Evolutionary conservation across 2,113 vertebrate species (phyloP).

Genomic region (Heliornis fulica): DNA sequence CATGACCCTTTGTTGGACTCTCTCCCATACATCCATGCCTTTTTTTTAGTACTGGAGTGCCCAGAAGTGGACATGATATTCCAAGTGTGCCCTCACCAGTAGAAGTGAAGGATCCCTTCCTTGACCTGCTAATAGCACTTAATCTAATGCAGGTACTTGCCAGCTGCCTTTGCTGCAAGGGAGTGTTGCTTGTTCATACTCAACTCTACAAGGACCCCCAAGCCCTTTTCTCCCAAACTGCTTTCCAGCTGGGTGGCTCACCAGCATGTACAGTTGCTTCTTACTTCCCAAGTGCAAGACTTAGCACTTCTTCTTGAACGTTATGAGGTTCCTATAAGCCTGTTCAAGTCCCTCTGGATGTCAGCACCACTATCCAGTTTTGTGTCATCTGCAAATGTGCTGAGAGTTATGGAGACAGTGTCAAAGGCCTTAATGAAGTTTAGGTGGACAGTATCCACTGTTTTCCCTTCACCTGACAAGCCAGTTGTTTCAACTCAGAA

Average conservation of each 20-base stretch:
- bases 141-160: neutral
- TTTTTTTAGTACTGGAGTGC: neutral
- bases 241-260: neutral
- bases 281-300: neutral
- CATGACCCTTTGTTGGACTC: neutral
- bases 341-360: neutral
- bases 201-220: neutral
- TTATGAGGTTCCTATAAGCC: neutral
- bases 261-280: neutral
- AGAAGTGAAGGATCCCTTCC: neutral
- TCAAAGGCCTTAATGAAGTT: neutral
- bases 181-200: neutral
- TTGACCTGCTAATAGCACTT: neutral
- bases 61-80: neutral
- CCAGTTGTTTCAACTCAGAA: neutral
- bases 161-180: neutral
- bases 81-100: neutral
- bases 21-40: neutral
- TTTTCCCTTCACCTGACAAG: neutral
- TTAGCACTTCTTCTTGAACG: neutral
- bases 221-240: neutral
- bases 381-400: neutral
- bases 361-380: neutral
- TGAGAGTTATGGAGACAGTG: neutral
- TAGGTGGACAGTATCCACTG: neutral